Base-by-base conservation (phyloP, 2,113 vertebrate species). In the Trichomycterus rosablanca region DNA sequence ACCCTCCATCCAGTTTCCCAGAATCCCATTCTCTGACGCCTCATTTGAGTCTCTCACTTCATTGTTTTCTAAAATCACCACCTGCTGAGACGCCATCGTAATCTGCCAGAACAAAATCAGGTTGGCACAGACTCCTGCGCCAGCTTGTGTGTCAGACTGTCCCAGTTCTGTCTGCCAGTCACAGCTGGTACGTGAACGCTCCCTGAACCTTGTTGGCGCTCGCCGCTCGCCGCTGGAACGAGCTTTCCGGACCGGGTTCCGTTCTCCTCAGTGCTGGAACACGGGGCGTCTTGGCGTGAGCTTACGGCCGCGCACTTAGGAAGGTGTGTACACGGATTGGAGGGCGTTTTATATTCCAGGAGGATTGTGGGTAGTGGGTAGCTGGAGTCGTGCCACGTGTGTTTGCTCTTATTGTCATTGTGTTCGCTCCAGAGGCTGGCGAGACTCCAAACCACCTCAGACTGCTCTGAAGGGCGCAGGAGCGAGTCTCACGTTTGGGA, bases 81-180 rank as follows among this genome's bases (percentile, higher is more conserved):
- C 61, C 28, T 26, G 51, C 51, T 37, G 50, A 55, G 40, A n/a
- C 19, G 37, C 40, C 0, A n/a, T 37, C 42, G 18, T n/a, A 7
- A 37, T 46, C 15, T 46, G 50, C 51, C 61, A 63, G 12, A 26
- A 20, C 39, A 40, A 51, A 51, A 55, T 16, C n/a, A n/a, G 19
- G 45, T 55, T 54, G 61, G 50, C 61, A 26, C 5, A n/a, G 16
- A 10, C 5, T 44, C 22, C 8, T 24, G 1, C 16, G 6, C 28
- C 61, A 63, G 50, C 50, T 63, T 44, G 50, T 15, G 50, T 43
- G 7, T 63, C 39, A 26, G 45, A 28, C 37, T 40, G 14, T 55
- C 42, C 30, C 16, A 37, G 42, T 46, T 56, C 42, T 32, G 37
- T 64, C 61, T 23, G 11, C 19, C 11, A 40, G n/a, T n/a, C n/a